Percentiles rank a stretch among this genome's conserved stretches.
These are phyloP conservation scores for Dendroctonus valens DNA, from an alignment of 1,140 invertebrate species.

Conservation along the genomic window DNA sequence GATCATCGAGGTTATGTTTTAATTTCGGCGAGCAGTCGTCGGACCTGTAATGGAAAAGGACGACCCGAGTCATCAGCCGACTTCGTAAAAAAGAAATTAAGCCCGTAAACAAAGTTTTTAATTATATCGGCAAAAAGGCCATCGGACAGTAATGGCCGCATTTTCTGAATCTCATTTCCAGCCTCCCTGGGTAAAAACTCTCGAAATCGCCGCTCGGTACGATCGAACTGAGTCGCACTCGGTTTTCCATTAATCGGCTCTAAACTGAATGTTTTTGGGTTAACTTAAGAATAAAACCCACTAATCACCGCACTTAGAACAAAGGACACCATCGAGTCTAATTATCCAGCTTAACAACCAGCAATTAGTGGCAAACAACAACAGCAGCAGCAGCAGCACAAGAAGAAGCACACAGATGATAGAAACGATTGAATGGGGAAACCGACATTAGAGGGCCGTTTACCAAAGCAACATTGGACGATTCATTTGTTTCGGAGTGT, in stretches of 20 bases:
- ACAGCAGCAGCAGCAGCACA: not conserved
- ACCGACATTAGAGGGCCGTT: slow-evolving; percentile 3
- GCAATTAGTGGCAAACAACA: slow-evolving; percentile 11
- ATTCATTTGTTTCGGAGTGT: not conserved
- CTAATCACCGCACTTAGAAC: not conserved
- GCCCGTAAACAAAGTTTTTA: slow-evolving; percentile 27
- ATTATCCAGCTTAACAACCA: not conserved
- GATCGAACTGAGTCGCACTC: not conserved
- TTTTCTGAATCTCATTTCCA: slow-evolving; percentile 11
- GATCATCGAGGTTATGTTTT: slow-evolving; percentile 27
- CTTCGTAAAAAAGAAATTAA: slow-evolving; percentile 22
- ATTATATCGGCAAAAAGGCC: slow-evolving; percentile 26
- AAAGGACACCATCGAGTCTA: not conserved
- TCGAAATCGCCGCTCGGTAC: not conserved
- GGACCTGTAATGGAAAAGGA: slow-evolving; percentile 18
- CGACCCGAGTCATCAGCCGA: slow-evolving; percentile 20
- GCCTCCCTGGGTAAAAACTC: not conserved
- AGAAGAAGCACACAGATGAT: slow-evolving; percentile 34
- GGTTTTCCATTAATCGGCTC: not conserved
- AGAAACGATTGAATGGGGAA: slow-evolving; percentile 32
- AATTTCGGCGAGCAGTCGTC: slow-evolving; percentile 11
- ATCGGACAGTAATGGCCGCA: slow-evolving; percentile 24
- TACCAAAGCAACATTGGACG: not conserved
- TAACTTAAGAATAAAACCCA: not conserved
- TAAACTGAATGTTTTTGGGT: not conserved